Evolutionary conservation across 1,140 invertebrate species (phyloP), one percentile per base, ranked within the genome.

Genomic region (Zaprionus inermis): DNA sequence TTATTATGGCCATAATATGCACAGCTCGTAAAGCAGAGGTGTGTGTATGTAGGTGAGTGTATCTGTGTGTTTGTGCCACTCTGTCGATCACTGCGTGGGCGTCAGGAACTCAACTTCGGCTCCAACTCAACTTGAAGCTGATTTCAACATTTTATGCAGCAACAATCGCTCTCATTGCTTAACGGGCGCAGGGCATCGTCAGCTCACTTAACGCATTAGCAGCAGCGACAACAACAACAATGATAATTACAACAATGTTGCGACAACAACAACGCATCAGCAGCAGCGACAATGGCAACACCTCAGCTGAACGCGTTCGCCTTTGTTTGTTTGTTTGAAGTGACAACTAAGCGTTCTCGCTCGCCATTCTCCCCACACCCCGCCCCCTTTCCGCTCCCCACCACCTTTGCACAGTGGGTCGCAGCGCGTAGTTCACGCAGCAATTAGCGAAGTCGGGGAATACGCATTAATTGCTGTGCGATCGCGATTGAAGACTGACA

Each of bases 161-260:
- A 72, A 59, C 76, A 79, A 72, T 56, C 69, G 84, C 73, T 80
- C 79, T 88, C 88, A 89, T 88, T 88, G 77, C 69, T 70, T 76
- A 80, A 74, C 73, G 69, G 73, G 34, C 58, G 77, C 57, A 24
- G 67, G 28, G 64, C 67, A 79, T 75, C 76, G 79, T 67, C 82
- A 83, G 83, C 76, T 83, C 83, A 88, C 89, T 88, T 81, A 85
- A 78, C 81, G 68, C 75, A 85, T 85, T 85, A 85, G 64, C 71
- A 64, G 64, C 72, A 67, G 75, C 56, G 16, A 24, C n/a, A 44
- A 55, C 36, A 38, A 32, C 36, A 14, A 16, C 1, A 30, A 41
- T 6, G 3, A 38, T 7, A 24, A n/a, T 18, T 58, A 28, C 55
- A 61, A 52, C 14, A 82, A 49, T 5, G 24, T 5, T 5, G 30